A percentile compares a stretch with the other conserved stretches of the same genome.
These are phyloP conservation scores for Drosophila eohydei DNA, from an alignment of 2,888 invertebrate genomes.

Conservation along the genomic window DNA sequence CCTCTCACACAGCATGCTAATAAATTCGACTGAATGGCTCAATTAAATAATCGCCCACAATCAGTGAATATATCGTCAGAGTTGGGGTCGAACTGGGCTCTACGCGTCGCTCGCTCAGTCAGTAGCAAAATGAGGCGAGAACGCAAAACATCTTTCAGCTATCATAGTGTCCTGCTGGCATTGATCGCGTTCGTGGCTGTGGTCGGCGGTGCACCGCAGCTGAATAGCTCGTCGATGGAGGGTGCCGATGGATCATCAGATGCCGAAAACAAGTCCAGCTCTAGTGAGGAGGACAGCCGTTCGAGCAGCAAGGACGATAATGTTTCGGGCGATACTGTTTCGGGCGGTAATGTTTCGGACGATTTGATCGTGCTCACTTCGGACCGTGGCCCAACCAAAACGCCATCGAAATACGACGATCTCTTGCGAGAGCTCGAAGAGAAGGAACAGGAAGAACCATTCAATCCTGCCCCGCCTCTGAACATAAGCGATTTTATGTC, in stretches of 20 bases:
- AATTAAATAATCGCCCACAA: conserved; percentile 72
- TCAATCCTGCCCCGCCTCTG: conserved; percentile 53
- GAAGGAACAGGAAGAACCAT: conserved; percentile 12
- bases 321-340: conserved; percentile 79
- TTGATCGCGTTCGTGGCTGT: conserved; percentile 16
- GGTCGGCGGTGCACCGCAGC: conserved; percentile 13
- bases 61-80: conserved; percentile 14
- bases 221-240: background rate
- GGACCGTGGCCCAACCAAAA: background rate
- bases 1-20: conserved; percentile 7
- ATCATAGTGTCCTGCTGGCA: conserved; percentile 19
- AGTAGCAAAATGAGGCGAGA: conserved; percentile 47
- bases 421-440: conserved; percentile 5
- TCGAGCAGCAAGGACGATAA: conserved; percentile 29
- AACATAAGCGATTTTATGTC: conserved; percentile 83
- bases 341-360: conserved; percentile 58
- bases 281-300: conserved; percentile 39
- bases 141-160: conserved; percentile 30
- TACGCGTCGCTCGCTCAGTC: background rate
- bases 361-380: conserved; percentile 78
- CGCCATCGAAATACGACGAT: background rate
- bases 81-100: background rate
- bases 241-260: background rate
- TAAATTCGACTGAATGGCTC: conserved; percentile 42
- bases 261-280: conserved; percentile 39